A percentile compares a stretch with the other conserved stretches of the same genome.
Evolutionary conservation across 2,888 invertebrate genomes (phyloP).

Genomic region (Amphimallon solstitiale): DNA sequence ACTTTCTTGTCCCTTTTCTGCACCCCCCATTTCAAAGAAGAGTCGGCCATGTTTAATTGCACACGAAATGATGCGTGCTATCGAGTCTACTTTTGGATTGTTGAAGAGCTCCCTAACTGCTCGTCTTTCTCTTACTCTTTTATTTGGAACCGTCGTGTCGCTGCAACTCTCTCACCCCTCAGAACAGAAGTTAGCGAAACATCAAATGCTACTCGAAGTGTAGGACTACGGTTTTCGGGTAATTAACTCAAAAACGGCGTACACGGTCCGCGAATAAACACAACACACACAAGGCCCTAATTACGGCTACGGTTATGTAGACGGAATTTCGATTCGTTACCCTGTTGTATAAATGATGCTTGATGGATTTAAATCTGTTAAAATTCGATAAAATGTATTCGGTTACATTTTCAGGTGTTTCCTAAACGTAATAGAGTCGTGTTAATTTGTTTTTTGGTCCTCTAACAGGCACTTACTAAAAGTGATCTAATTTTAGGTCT

Average conservation of each 20-base stretch:
- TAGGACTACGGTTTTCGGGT: constrained; percentile 22
- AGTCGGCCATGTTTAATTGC: constrained; percentile 1
- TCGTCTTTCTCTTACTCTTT: background rate
- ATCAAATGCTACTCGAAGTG: background rate
- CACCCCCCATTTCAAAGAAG: background rate
- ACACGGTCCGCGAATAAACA: constrained; percentile 3
- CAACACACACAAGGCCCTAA: background rate
- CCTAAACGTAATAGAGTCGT: no score
- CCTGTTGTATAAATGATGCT: no score
- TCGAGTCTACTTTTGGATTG: background rate
- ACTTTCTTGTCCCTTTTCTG: background rate
- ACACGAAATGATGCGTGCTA: constrained; percentile 1
- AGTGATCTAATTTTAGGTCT: no score
- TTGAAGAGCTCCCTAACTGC: background rate
- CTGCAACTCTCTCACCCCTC: background rate
- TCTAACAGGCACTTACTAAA: no score
- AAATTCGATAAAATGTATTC: no score
- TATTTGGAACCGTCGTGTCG: background rate
- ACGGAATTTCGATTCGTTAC: background rate
- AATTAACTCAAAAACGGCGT: constrained; percentile 33
- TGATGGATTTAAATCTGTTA: no score
- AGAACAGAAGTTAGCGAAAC: background rate
- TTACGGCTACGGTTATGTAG: background rate
- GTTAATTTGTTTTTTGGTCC: no score
- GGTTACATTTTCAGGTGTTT: no score